Base-by-base conservation (phyloP, 2,797 vertebrate species). In the Pristis pectinata region DNA sequence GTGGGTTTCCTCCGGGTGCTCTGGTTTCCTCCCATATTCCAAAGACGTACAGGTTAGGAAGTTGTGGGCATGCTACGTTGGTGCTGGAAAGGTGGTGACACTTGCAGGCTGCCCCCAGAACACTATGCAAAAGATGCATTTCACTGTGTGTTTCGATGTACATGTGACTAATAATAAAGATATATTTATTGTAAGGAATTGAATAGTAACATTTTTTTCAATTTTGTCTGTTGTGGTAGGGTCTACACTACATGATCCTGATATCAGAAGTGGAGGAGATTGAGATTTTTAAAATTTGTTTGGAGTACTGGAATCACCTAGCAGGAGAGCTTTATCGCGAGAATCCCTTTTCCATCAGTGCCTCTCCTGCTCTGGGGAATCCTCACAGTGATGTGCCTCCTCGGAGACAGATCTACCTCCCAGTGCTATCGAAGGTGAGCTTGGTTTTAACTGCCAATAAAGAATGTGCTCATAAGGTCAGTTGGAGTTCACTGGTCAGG, bases 251-350 rank as follows among this genome's bases (percentile, higher is more conserved):
- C 95, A 99, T 99, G 99, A 96, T 99, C 95, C 94, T 99, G 97
- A 98, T 99, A 94, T 99, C 98, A 11, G 98, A 99, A 97, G 98
- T 99, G 94, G 99, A 99, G 96, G 99, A 99, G 97, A 99, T 98
- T 0, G 99, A 99, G 97, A 99, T 99, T 95, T 99, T 99, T 95
- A 99, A 99, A 96, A 99, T 99, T 94, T 99, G 99, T 95, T 97
- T 99, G 95, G 99, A 99, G 95, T 99, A 99, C 96, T 99, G 99
- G 99, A 99, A 99, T 97, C 99, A 99, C 95, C 96, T 99, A 96
- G 98, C 98, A 49, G 98, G 98, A 93, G 99, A 99, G 96, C 98
- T 99, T 1, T 99, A 99, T 96, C 97, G 99, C 95, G 99, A 99
- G 95, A 99, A 98, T 96, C 99, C 99, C 0, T 99, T 99, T 96